Percentiles rank a stretch among this genome's conserved stretches.
phyloP scores from a whole-genome alignment of 2,113 vertebrate species.

The Colinus virginianus region DNA sequence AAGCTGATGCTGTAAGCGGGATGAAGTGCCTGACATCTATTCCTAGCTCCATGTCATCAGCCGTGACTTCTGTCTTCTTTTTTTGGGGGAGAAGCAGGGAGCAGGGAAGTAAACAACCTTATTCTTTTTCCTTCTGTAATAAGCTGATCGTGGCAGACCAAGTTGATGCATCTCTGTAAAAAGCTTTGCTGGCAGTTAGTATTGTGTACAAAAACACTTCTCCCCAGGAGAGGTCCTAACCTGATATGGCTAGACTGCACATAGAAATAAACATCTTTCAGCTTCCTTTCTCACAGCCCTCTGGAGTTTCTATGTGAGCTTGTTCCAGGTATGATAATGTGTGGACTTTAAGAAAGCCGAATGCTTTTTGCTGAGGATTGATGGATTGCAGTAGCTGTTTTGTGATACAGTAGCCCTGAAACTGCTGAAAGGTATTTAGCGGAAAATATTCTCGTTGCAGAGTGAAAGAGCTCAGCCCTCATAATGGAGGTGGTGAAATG shows the following conservation, averaged over 20 bases:
- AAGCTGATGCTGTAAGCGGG: background rate
- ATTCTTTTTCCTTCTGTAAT: background rate
- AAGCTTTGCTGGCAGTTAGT: background rate
- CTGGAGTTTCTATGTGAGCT: background rate
- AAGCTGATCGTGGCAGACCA: background rate
- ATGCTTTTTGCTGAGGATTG: background rate
- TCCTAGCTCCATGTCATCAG: background rate
- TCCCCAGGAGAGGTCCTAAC: background rate
- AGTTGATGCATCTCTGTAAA: background rate
- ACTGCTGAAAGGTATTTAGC: background rate
- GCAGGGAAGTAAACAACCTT: background rate
- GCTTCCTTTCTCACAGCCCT: background rate
- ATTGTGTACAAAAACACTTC: background rate
- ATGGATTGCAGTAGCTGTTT: slow-evolving; percentile 55
- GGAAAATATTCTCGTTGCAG: slow-evolving; percentile 63
- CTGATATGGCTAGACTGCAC: background rate
- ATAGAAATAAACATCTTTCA: background rate
- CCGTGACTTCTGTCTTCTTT: background rate
- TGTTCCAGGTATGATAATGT: background rate
- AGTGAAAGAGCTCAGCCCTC: slow-evolving; percentile 82
- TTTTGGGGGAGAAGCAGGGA: background rate
- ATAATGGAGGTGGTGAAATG: slow-evolving; percentile 66
- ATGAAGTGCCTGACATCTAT: background rate
- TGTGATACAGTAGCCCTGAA: background rate
- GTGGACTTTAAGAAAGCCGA: background rate